Conservation (phyloP, 2,888 invertebrate genomes). For the Hyposoter dolosus region DNA sequence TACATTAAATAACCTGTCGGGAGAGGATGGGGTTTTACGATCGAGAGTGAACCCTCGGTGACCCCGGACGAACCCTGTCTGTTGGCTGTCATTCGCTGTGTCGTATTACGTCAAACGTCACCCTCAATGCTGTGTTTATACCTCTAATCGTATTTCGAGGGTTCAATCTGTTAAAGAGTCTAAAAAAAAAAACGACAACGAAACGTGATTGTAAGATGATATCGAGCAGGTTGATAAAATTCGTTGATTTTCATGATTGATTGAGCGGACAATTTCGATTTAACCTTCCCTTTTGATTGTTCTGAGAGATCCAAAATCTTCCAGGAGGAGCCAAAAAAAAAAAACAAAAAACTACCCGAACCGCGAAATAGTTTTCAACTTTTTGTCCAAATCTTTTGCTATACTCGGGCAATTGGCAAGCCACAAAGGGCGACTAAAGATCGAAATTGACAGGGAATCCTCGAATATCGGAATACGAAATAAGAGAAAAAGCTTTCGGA, state of each 20-base stretch:
- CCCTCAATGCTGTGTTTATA: slow-evolving; percentile 74
- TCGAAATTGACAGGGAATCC: slow-evolving; percentile 27
- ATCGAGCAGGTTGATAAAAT: not conserved
- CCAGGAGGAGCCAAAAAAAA: not conserved
- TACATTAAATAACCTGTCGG: slow-evolving; percentile 31
- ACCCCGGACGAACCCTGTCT: slow-evolving; percentile 63
- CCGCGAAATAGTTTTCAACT: too few species aligned
- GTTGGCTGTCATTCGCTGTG: slow-evolving; percentile 70
- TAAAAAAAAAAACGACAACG: slow-evolving; percentile 32
- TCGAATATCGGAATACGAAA: slow-evolving; percentile 16
- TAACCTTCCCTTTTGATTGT: not conserved
- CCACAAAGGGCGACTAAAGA: slow-evolving; percentile 26
- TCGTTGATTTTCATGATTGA: not conserved
- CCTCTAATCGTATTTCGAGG: slow-evolving; percentile 77
- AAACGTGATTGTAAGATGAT: not conserved
- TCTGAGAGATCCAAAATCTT: not conserved
- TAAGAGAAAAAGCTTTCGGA: slow-evolving; percentile 32
- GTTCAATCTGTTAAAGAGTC: slow-evolving; percentile 76
- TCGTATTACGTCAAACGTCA: slow-evolving; percentile 55
- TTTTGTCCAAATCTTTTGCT: not conserved
- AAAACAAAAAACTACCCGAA: too few species aligned
- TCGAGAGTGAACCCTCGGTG: slow-evolving; percentile 25
- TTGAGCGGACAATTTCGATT: not conserved
- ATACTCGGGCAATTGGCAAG: not conserved
- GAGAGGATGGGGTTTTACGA: slow-evolving; percentile 1